These are phyloP conservation scores for Ondatra zibethicus DNA, from an alignment of 2,113 vertebrate species.

Conservation along the genomic window DNA sequence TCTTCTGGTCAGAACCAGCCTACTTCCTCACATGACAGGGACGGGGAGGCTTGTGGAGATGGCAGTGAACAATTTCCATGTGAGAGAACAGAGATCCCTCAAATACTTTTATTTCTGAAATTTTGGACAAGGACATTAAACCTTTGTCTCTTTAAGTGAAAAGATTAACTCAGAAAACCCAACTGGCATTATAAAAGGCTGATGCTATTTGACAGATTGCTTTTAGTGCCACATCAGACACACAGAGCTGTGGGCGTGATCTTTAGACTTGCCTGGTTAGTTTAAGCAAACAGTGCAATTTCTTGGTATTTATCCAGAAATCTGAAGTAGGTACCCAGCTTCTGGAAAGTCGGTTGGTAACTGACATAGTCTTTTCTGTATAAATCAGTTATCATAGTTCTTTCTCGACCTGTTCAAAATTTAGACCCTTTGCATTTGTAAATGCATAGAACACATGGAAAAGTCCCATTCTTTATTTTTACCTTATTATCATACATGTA, in stretches of 20 bases:
- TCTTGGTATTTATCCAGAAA: background rate
- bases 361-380: background rate
- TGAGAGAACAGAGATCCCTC: background rate
- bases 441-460: background rate
- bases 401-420: background rate
- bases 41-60: background rate
- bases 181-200: background rate
- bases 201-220: background rate
- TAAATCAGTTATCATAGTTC: background rate
- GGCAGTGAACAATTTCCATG: background rate
- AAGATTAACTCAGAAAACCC: background rate
- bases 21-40: background rate
- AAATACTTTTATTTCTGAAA: background rate
- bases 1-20: background rate
- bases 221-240: background rate
- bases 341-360: background rate
- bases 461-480: background rate
- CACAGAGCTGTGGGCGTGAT: background rate
- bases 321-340: background rate
- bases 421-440: background rate
- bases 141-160: background rate
- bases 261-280: background rate
- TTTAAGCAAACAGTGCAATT: background rate
- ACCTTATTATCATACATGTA: background rate
- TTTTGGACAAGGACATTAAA: background rate